Evolutionary conservation across 2,888 invertebrate species (phyloP).

Genomic region (Germaria angustata): DNA sequence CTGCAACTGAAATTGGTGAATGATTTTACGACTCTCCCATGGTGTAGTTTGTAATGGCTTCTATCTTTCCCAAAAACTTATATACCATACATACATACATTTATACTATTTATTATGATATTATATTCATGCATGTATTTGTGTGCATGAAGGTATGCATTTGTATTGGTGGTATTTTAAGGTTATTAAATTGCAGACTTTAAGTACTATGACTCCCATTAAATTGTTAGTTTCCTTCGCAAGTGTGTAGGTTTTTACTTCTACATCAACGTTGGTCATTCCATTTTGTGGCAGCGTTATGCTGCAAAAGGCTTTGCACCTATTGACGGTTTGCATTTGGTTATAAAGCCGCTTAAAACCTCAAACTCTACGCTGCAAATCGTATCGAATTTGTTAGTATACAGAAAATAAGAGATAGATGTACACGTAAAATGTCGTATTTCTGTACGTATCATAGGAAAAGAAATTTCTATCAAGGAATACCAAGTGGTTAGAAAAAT

Average conservation of each 20-base stretch:
- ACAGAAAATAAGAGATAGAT: constrained; percentile 33
- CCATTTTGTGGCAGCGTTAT: constrained; percentile 22
- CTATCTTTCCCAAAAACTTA: neutral
- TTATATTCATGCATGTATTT: neutral
- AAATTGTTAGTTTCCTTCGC: neutral
- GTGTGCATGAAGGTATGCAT: neutral
- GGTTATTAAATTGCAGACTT: constrained; percentile 34
- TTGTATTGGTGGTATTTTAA: constrained; percentile 33
- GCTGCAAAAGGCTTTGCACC: constrained; percentile 46
- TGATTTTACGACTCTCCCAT: constrained; percentile 1
- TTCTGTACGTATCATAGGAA: neutral
- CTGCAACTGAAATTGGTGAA: neutral
- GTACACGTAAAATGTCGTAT: neutral
- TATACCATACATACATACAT: neutral
- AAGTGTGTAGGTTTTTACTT: neutral
- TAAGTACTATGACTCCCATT: constrained; percentile 36
- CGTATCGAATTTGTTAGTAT: constrained; percentile 12
- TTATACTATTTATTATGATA: constrained; percentile 21
- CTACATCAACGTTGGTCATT: constrained; percentile 28
- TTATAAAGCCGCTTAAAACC: constrained; percentile 49
- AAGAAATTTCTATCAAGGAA: neutral
- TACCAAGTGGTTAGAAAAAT: too few species aligned
- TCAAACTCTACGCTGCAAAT: constrained; percentile 36
- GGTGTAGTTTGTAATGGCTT: neutral
- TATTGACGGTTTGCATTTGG: constrained; percentile 37